phyloP scores from a whole-genome alignment of 2,888 invertebrate species.

The Enoplolaimus lenunculus region DNA sequence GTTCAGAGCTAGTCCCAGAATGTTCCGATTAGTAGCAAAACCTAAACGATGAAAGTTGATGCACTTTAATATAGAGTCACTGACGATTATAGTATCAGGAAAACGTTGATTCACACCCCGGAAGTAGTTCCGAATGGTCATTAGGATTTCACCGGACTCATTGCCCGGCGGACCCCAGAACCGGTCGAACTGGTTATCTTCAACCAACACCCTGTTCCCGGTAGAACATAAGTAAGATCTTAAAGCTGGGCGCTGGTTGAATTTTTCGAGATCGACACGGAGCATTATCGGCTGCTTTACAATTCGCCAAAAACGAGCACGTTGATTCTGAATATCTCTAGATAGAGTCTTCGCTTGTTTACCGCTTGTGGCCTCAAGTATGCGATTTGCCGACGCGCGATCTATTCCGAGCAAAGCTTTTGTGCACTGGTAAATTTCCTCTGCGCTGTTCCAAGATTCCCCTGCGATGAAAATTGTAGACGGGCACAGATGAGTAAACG shows the following conservation, averaged over 20 bases:
- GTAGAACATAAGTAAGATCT: not conserved
- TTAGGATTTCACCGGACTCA: not conserved
- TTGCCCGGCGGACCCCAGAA: not conserved
- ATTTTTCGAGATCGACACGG: not conserved
- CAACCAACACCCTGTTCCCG: not conserved
- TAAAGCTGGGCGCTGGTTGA: not conserved
- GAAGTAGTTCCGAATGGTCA: not conserved
- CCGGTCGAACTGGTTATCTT: not conserved
- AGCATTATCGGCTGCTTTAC: not conserved
- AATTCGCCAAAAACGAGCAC: not conserved
- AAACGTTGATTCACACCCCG: not conserved
- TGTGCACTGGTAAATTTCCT: not conserved
- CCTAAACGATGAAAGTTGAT: not conserved
- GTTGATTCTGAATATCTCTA: not conserved
- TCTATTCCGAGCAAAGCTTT: not conserved
- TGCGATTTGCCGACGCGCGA: not conserved
- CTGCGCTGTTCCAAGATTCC: not conserved
- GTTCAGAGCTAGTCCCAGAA: not conserved
- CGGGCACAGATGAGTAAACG: not conserved
- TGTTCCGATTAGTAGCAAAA: not conserved
- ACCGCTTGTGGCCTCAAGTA: not conserved
- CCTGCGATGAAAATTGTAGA: not conserved
- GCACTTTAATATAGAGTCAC: not conserved
- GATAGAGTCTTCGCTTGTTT: not conserved
- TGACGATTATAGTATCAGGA: not conserved